Conservation (phyloP, 2,888 invertebrate genomes). For the Acleris cristana region DNA sequence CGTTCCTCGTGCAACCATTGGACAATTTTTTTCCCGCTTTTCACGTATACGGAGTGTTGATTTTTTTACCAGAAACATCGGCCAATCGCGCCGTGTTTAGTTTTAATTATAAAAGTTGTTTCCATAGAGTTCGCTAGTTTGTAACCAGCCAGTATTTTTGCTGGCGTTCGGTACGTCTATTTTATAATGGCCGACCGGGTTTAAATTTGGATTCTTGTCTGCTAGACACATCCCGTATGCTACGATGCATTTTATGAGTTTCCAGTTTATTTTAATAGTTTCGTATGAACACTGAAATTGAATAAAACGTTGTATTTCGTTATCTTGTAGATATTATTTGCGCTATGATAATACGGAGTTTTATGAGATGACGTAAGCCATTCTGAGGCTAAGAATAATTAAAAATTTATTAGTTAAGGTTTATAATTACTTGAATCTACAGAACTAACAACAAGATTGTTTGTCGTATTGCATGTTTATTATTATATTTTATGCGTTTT, state of each 20-base stretch:
- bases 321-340: conserved; percentile 10
- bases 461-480: not conserved
- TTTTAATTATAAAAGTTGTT: conserved; percentile 78
- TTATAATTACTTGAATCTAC: not conserved
- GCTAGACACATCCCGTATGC: conserved; percentile 51
- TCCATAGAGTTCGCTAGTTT: conserved; percentile 42
- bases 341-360: conserved; percentile 4
- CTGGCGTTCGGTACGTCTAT: conserved; percentile 37
- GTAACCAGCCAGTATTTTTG: conserved; percentile 51
- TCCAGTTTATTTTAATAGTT: conserved; percentile 49
- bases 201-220: conserved; percentile 40
- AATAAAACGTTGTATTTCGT: conserved; percentile 20
- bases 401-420: not conserved
- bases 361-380: conserved; percentile 12
- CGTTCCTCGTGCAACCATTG: conserved; percentile 65
- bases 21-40: conserved; percentile 78
- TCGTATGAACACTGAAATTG: conserved; percentile 41
- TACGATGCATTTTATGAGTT: conserved; percentile 48
- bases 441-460: not conserved
- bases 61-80: conserved; percentile 71
- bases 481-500: not conserved
- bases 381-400: conserved; percentile 4
- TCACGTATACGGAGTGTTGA: conserved; percentile 72
- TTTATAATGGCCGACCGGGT: conserved; percentile 26
- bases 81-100: conserved; percentile 73